Base-by-base conservation (phyloP, 2,888 invertebrate genomes). In the Proisotoma minuta region DNA sequence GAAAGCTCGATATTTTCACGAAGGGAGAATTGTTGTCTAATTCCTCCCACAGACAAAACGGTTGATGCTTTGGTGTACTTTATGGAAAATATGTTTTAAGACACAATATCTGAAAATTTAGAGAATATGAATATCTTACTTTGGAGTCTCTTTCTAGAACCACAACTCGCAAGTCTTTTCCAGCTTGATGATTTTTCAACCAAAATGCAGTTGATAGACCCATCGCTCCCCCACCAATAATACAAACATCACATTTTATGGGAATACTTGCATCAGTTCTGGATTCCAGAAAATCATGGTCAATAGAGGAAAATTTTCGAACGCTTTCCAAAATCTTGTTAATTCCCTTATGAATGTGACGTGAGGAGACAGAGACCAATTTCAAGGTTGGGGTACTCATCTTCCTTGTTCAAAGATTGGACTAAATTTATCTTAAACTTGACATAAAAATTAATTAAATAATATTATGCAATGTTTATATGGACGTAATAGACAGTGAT, bases 1-100 rank as follows among this genome's bases (percentile, higher is more conserved):
- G 96, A 89, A 84, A 99, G 87, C 75, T 88, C 82, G 58, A 98
- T 88, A 79, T 97, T 96, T 81, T 98, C 97, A 59, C 87, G 86
- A 5, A 92, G 77, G 0, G 92, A 89, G 79, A 92, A 98, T 78
- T 99, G 98, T 76, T 96, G 96, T 8, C 90, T 82, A 58, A 99
- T 78, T 12, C 89, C 89, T 24, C 95, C 94, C 18, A 87, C 84
- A 5, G 91, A 89, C 59, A 90, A 77, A 49, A 85, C 83, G 1
- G 87, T 86, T 18, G 90, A 87, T 12, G 84, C 82, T 75, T 81
- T 79, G 60, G 82, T 78, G 77, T 87, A 91, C 91, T 93, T 79
- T 5, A 24, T 5, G 34, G 15, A 34, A 34, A 34, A 34, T 34
- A 34, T 34, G 34, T 34, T 34, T 40, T 10, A 8, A 43, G 39